Conservation (phyloP, 2,113 vertebrate genomes). For the Cynopterus brachyotis region DNA sequence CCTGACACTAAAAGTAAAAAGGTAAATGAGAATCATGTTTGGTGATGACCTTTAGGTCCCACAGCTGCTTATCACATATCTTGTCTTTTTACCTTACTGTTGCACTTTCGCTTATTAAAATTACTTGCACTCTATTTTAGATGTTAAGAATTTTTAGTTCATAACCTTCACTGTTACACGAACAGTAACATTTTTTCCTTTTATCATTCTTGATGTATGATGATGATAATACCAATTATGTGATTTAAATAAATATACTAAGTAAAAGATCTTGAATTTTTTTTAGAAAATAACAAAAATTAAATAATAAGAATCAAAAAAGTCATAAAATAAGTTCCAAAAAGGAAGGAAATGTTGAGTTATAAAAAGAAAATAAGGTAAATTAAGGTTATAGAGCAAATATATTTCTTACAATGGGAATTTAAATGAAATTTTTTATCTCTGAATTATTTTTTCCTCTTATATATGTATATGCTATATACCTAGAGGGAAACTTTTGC, state of each 20-base stretch:
- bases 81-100: conserved; percentile 72
- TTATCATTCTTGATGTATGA: not conserved
- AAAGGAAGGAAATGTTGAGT: not conserved
- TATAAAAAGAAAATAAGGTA: not conserved
- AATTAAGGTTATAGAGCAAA: not conserved
- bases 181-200: conserved; percentile 23
- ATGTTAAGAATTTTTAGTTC: conserved; percentile 50
- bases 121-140: conserved; percentile 68
- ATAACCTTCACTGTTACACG: not conserved
- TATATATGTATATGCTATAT: not conserved
- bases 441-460: not conserved
- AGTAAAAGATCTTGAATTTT: not conserved
- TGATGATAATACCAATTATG: not conserved
- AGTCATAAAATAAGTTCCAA: not conserved
- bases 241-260: not conserved
- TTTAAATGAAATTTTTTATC: not conserved
- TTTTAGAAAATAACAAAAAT: not conserved
- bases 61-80: conserved; percentile 75
- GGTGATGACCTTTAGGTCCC: conserved; percentile 82
- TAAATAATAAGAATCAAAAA: not conserved
- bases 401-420: not conserved
- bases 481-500: not conserved
- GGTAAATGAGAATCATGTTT: conserved; percentile 82
- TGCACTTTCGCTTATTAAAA: conserved; percentile 75
- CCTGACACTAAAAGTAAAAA: conserved; percentile 79